Conservation (phyloP, 1,140 invertebrate genomes). For the Tetramorium alpestre region DNA sequence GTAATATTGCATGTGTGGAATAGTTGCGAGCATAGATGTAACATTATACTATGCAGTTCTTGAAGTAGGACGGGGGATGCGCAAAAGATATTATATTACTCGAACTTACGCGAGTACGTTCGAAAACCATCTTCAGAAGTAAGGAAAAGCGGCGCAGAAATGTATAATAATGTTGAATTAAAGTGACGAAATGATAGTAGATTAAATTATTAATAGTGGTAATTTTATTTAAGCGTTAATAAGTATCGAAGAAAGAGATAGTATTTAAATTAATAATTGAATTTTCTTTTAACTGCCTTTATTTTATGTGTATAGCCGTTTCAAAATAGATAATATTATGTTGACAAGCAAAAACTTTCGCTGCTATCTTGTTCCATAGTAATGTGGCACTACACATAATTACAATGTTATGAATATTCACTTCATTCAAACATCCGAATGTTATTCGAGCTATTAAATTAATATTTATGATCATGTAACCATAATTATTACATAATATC, state of each 20-base stretch:
- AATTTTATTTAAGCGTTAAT: background rate
- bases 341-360: background rate
- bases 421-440: conserved; percentile 21
- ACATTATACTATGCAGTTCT: conserved; percentile 6
- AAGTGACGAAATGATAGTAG: background rate
- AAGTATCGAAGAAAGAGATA: background rate
- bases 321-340: background rate
- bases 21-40: conserved; percentile 3
- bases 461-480: conserved; percentile 1
- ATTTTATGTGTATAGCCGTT: background rate
- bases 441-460: conserved; percentile 22
- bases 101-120: background rate
- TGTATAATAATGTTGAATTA: background rate
- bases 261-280: background rate
- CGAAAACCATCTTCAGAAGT: background rate
- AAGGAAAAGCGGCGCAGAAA: background rate
- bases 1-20: conserved; percentile 24
- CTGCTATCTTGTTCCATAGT: background rate
- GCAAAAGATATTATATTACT: background rate
- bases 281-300: background rate
- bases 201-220: background rate
- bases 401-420: background rate
- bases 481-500: background rate
- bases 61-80: background rate
- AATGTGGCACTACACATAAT: background rate